phyloP scores from a whole-genome alignment of 2,888 invertebrate genomes.

The Cerastoderma edule region DNA sequence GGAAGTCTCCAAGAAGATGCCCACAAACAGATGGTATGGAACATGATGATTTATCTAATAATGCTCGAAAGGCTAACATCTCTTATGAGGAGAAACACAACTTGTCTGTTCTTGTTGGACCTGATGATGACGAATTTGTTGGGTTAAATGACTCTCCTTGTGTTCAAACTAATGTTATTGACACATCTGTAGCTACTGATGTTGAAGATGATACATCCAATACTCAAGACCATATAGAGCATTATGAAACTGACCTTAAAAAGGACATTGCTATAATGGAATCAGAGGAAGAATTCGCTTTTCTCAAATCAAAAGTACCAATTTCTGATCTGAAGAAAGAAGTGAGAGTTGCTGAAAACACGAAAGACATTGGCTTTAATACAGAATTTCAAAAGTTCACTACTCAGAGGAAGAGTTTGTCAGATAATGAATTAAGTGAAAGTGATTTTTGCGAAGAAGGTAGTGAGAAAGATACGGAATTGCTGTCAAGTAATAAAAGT shows the following conservation, averaged over 20 bases:
- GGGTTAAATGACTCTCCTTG: conserved; percentile 25
- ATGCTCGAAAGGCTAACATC: not conserved
- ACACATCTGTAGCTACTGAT: too few relatives aligned
- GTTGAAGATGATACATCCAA: too few relatives aligned
- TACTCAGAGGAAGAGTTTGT: not conserved
- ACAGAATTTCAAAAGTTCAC: conserved; percentile 42
- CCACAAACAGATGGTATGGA: not conserved
- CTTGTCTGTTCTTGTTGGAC: conserved; percentile 33
- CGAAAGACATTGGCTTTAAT: conserved; percentile 23
- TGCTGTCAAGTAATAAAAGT: not conserved
- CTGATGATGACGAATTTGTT: conserved; percentile 49
- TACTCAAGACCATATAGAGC: too few relatives aligned
- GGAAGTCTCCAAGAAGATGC: not conserved
- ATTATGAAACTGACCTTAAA: too few relatives aligned
- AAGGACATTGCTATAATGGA: conserved; percentile 18
- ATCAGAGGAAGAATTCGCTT: conserved; percentile 45
- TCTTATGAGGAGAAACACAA: not conserved
- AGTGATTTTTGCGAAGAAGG: not conserved
- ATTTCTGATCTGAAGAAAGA: not conserved
- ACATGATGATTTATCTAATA: not conserved
- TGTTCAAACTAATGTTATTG: too few relatives aligned
- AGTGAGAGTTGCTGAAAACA: not conserved
- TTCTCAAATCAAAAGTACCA: conserved; percentile 8
- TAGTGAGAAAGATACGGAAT: not conserved
- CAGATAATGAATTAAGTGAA: conserved; percentile 2